Conservation (phyloP, 1,140 invertebrate genomes). For the Drosophila carrolli region DNA sequence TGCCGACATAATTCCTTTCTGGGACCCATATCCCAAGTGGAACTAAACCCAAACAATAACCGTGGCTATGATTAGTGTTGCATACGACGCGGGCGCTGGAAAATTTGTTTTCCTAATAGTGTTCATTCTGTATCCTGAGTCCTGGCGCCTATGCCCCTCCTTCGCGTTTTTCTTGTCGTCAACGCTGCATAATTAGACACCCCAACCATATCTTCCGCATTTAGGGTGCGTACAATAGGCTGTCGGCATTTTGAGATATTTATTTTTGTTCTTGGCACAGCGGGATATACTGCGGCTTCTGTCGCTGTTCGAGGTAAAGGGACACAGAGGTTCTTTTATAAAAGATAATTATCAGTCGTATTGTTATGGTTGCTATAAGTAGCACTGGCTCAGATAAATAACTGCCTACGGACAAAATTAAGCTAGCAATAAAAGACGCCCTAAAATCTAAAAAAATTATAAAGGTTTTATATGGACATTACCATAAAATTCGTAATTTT, state of each 20-base stretch:
- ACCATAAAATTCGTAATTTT: too few relatives aligned
- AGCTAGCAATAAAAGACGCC: too few relatives aligned
- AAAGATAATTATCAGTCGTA: too few relatives aligned
- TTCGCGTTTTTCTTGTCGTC: conserved; percentile 55
- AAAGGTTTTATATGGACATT: too few relatives aligned
- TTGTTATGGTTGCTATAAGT: too few relatives aligned
- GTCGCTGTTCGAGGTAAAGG: too few relatives aligned
- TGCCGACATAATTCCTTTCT: conserved; percentile 12
- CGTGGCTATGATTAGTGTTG: conserved; percentile 73
- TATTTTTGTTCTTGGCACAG: conserved; percentile 47
- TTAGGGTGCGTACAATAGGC: conserved; percentile 56
- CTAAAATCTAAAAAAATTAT: too few relatives aligned
- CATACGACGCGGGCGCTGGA: conserved; percentile 55
- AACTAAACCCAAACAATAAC: conserved; percentile 36
- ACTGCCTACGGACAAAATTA: too few relatives aligned
- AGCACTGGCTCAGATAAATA: too few relatives aligned
- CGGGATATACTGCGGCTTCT: conserved; percentile 1
- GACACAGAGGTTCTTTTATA: too few relatives aligned
- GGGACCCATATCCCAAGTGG: conserved; percentile 4
- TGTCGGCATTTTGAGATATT: conserved; percentile 58
- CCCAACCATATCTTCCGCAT: neutral
- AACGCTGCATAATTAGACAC: conserved; percentile 71
- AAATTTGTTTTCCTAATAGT: conserved; percentile 73
- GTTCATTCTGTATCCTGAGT: conserved; percentile 24
- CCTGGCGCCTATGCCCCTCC: conserved; percentile 49